A percentile compares a stretch with the other conserved stretches of the same genome.
Conservation (phyloP, 2,797 vertebrate genomes). For the Numenius phaeopus region DNA sequence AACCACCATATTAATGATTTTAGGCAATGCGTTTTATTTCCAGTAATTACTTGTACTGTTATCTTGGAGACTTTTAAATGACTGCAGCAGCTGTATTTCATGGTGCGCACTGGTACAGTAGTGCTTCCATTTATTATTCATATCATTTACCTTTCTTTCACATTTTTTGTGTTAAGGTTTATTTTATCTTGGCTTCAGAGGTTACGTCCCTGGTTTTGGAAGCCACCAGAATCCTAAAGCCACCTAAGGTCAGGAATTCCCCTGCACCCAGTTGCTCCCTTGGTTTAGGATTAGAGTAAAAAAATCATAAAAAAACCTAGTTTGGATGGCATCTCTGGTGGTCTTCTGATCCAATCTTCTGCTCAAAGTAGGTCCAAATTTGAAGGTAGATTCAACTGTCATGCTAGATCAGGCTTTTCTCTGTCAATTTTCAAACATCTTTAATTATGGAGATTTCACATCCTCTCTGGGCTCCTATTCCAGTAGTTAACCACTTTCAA, state of each 20-base stretch:
- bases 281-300: background rate
- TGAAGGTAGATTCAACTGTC: background rate
- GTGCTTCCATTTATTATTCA: background rate
- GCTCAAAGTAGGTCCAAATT: background rate
- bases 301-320: background rate
- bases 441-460: background rate
- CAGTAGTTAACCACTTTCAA: background rate
- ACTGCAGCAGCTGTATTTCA: background rate
- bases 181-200: background rate
- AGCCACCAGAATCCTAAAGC: background rate
- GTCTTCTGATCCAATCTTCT: background rate
- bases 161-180: background rate
- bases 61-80: background rate
- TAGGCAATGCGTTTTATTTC: background rate
- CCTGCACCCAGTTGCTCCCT: background rate
- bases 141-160: background rate
- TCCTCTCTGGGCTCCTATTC: background rate
- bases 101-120: background rate
- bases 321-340: background rate
- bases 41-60: conserved; percentile 12
- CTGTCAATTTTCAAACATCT: background rate
- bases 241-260: background rate
- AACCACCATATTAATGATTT: background rate
- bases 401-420: background rate
- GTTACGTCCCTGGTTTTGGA: background rate